These are phyloP conservation scores for Nyctalus aviator DNA, from an alignment of 2,797 vertebrate genomes.

Conservation along the genomic window DNA sequence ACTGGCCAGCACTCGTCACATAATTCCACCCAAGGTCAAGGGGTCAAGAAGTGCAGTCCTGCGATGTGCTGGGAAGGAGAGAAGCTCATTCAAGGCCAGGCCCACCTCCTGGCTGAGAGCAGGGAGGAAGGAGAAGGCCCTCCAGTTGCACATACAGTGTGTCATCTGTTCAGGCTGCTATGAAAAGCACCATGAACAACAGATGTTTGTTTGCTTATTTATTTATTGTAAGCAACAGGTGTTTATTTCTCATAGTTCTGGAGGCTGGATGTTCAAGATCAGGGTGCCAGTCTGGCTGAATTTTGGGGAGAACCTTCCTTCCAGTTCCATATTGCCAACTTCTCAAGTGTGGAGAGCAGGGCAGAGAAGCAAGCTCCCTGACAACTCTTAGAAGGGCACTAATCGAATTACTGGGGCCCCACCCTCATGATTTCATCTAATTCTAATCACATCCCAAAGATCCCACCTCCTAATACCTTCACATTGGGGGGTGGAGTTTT, in stretches of 20 bases:
- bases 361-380: background rate
- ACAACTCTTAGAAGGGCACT: background rate
- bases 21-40: background rate
- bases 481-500: rapidly evolving
- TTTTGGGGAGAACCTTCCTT: background rate
- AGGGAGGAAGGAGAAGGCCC: too few species aligned
- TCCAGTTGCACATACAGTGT: background rate
- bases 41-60: background rate
- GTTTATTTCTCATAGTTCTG: background rate
- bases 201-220: background rate
- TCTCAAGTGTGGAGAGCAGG: background rate
- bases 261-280: background rate
- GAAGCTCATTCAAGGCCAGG: rapidly evolving
- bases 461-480: background rate
- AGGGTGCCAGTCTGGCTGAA: too few species aligned
- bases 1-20: background rate
- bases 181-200: background rate
- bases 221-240: background rate
- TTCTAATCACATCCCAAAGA: background rate
- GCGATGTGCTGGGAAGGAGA: rapidly evolving
- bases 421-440: background rate
- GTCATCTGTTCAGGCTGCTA: background rate
- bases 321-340: background rate
- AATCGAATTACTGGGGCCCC: background rate
- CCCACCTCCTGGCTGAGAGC: background rate